Evolutionary conservation across 2,113 vertebrate species (phyloP).

Genomic region (Numida meleagris): DNA sequence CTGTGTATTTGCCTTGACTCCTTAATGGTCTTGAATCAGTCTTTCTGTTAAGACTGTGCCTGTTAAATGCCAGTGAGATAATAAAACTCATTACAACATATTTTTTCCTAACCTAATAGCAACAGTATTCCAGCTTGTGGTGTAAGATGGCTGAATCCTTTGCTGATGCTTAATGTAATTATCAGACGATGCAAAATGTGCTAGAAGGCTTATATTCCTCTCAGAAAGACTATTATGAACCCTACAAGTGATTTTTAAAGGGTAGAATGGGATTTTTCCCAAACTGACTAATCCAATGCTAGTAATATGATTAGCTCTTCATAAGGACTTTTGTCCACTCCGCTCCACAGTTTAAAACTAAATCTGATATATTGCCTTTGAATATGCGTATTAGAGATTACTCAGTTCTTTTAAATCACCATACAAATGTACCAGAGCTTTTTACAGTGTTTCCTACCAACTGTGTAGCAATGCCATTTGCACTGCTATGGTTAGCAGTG

Average conservation of each 20-base stretch:
- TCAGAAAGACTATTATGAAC: background rate
- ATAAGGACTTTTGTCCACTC: background rate
- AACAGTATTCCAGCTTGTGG: background rate
- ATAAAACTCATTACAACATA: background rate
- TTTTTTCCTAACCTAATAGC: background rate
- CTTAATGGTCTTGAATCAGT: background rate
- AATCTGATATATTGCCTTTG: background rate
- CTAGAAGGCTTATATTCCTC: background rate
- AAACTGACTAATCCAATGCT: background rate
- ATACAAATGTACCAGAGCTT: background rate
- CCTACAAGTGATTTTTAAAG: background rate
- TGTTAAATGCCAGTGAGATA: background rate
- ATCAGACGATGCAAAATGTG: background rate
- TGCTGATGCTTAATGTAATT: conserved; percentile 3
- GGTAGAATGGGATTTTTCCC: background rate
- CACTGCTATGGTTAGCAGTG: background rate
- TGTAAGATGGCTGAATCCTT: background rate
- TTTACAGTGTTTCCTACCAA: background rate
- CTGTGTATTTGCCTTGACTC: conserved; percentile 16
- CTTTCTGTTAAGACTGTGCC: background rate
- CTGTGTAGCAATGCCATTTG: background rate
- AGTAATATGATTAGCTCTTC: background rate
- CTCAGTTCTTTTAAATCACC: background rate
- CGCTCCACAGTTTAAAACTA: background rate
- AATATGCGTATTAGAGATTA: background rate